Conservation (phyloP, 64 coral and sea anemone genomes). For the Montipora foliosa region DNA sequence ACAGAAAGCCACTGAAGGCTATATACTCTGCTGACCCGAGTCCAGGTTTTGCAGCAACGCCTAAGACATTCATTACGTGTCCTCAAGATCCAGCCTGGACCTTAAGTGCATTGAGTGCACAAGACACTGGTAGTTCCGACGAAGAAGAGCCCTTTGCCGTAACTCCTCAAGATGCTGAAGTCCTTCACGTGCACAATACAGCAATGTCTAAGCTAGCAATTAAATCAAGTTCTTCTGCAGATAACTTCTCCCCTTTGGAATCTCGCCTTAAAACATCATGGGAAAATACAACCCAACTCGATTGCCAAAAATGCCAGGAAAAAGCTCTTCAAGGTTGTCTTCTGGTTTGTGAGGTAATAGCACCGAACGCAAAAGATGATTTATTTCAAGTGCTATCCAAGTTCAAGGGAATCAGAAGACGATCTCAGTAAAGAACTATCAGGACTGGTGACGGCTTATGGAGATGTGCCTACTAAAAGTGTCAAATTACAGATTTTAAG, state of each 20-base stretch:
- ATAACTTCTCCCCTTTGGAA: background rate
- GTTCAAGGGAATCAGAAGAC: background rate
- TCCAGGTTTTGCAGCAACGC: conserved; percentile 29
- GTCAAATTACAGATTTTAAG: conserved; percentile 69
- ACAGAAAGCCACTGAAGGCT: background rate
- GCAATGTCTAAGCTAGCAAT: conserved; percentile 41
- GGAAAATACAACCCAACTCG: background rate
- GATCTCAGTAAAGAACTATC: conserved; percentile 23
- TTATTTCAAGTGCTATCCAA: conserved; percentile 38
- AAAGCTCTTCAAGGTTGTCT: conserved; percentile 61
- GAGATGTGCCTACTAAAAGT: conserved; percentile 60
- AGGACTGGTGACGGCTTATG: conserved; percentile 56
- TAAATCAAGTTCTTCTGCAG: background rate
- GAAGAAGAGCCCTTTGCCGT: background rate
- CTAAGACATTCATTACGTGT: background rate
- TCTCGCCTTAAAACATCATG: conserved; percentile 42
- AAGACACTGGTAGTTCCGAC: background rate
- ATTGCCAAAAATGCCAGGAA: background rate
- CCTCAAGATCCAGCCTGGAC: conserved; percentile 53
- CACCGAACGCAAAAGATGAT: conserved; percentile 58
- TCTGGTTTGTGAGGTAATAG: conserved; percentile 60
- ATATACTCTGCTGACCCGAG: conserved; percentile 47
- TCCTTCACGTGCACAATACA: conserved; percentile 5
- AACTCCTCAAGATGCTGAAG: conserved; percentile 10
- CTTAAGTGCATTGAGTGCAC: background rate